Evolutionary conservation across 1,140 invertebrate genomes (phyloP).

Genomic region (Tachypleus tridentatus): DNA sequence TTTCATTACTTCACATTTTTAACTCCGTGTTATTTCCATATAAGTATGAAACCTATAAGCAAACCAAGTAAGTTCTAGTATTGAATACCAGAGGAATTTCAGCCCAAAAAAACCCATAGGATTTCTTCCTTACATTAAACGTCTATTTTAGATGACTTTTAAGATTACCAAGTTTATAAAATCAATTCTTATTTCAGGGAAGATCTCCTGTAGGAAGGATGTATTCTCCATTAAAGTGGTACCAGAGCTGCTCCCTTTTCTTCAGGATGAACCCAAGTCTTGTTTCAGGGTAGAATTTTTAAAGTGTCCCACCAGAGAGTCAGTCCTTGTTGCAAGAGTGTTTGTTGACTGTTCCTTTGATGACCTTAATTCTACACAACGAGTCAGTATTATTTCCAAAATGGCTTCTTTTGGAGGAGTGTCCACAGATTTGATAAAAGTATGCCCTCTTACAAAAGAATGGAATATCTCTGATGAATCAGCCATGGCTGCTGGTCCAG

Average conservation of each 20-base stretch:
- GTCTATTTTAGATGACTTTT: too few species aligned
- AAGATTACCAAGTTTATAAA: too few species aligned
- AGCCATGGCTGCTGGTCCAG: conserved; percentile 45
- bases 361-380: conserved; percentile 21
- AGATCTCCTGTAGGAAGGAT: too few species aligned
- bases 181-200: too few species aligned
- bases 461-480: conserved; percentile 32
- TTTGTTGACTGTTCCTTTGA: conserved; percentile 31
- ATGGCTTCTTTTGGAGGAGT: conserved; percentile 28
- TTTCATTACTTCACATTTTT: too few species aligned
- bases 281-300: too few species aligned
- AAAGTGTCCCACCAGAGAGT: conserved; percentile 28
- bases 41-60: too few species aligned
- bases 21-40: too few species aligned
- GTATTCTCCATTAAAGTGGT: conserved; percentile 45
- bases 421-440: conserved; percentile 36
- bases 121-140: too few species aligned
- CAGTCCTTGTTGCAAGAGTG: conserved; percentile 31
- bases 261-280: conserved; percentile 9
- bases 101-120: too few species aligned
- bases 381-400: conserved; percentile 26
- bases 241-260: conserved; percentile 9
- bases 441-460: conserved; percentile 30
- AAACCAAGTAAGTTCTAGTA: too few species aligned
- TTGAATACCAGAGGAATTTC: too few species aligned